Percentiles rank a stretch among this genome's conserved stretches.
These are phyloP conservation scores for Trididemnum clinides DNA, from an alignment of 23 tunicate genomes.

Conservation along the genomic window DNA sequence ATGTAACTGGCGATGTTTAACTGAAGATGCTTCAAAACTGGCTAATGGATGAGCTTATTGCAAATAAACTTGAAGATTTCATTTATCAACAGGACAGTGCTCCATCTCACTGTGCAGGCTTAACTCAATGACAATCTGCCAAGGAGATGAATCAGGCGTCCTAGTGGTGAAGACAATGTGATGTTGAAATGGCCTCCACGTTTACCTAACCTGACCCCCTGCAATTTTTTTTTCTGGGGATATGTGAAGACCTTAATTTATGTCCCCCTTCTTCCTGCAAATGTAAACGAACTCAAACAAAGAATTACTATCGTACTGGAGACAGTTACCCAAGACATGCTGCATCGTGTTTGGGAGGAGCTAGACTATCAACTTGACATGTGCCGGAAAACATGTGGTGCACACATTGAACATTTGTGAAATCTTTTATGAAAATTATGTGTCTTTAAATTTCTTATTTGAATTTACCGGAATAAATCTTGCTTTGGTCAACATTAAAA, in stretches of 20 bases:
- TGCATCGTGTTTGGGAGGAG: conserved; percentile 34
- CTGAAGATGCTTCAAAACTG: conserved; percentile 22
- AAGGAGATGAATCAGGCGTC: conserved; percentile 24
- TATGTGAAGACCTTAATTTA: conserved; percentile 11
- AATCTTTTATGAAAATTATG: too few species aligned
- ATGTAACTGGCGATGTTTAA: conserved; percentile 27
- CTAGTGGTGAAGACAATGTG: conserved; percentile 14
- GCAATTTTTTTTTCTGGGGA: conserved; percentile 33
- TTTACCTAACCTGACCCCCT: conserved; percentile 27
- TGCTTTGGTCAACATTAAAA: too few species aligned
- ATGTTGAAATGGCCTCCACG: conserved; percentile 21
- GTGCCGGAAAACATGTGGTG: too few species aligned
- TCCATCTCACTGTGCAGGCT: conserved; percentile 40
- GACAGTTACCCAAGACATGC: conserved; percentile 42
- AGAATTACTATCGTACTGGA: conserved; percentile 8
- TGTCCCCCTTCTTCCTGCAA: conserved; percentile 19
- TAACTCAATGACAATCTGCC: conserved; percentile 22
- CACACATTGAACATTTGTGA: too few species aligned
- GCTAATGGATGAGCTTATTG: conserved; percentile 20
- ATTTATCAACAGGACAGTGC: conserved; percentile 28
- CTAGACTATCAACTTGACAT: conserved; percentile 13
- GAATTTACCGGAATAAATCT: too few species aligned
- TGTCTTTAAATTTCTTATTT: too few species aligned
- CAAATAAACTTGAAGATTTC: conserved; percentile 21
- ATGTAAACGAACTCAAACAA: conserved; percentile 5